These are phyloP conservation scores for Catostomus latipinnis DNA, from an alignment of 2,797 vertebrate genomes.

Conservation along the genomic window DNA sequence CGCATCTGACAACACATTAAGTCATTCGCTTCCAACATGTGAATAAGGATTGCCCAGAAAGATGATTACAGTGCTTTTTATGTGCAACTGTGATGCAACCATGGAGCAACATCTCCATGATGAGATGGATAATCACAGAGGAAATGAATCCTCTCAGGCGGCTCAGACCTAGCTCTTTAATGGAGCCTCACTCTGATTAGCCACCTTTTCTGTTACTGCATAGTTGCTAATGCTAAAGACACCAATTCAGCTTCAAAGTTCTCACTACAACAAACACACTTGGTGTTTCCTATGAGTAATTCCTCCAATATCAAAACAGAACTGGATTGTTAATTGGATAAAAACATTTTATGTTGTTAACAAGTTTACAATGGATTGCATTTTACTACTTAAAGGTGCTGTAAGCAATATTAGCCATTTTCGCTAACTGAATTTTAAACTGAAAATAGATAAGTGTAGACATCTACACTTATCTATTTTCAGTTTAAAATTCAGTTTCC, in stretches of 20 bases:
- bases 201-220: not conserved
- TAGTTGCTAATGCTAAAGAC: slow-evolving; percentile 13
- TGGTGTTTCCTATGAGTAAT: not conserved
- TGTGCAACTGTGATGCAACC: slow-evolving; percentile 57
- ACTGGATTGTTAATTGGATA: too few relatives aligned
- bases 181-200: not conserved
- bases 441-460: too few relatives aligned
- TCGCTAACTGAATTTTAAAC: too few relatives aligned
- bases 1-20: slow-evolving; percentile 33
- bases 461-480: too few relatives aligned
- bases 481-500: too few relatives aligned
- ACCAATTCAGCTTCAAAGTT: not conserved
- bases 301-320: not conserved
- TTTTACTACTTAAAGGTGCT: too few relatives aligned
- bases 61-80: slow-evolving; percentile 36
- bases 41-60: slow-evolving; percentile 40
- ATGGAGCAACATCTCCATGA: slow-evolving; percentile 50
- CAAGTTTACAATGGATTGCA: too few relatives aligned
- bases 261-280: not conserved
- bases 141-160: not conserved
- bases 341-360: too few relatives aligned
- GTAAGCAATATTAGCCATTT: too few relatives aligned
- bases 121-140: slow-evolving; percentile 45
- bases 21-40: slow-evolving; percentile 50
- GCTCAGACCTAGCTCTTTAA: not conserved